Conservation (phyloP, 2,113 vertebrate species). For the Mirounga angustirostris region DNA sequence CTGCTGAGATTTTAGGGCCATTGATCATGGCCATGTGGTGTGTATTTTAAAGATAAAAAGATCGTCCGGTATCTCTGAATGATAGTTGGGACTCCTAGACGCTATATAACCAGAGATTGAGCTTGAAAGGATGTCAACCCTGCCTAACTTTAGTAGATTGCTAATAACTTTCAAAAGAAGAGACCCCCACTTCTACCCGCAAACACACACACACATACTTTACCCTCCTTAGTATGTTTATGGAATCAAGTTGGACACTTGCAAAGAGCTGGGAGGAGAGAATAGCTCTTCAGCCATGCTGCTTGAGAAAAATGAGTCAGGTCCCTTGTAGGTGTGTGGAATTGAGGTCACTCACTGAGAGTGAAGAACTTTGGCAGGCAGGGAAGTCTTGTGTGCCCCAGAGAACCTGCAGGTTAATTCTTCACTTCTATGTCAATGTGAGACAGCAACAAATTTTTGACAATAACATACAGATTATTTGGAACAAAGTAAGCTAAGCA, state of each 20-base stretch:
- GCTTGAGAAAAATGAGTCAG: background rate
- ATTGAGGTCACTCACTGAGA: background rate
- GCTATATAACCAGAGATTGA: background rate
- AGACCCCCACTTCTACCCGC: background rate
- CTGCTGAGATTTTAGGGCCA: slow-evolving; percentile 24
- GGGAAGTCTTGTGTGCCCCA: background rate
- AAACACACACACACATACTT: background rate
- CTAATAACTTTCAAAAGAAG: slow-evolving; percentile 16
- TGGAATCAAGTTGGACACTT: background rate
- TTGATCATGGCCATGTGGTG: background rate
- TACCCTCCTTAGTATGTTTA: background rate
- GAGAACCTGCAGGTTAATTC: background rate
- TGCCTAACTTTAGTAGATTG: slow-evolving; percentile 51
- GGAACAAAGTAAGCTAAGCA: background rate
- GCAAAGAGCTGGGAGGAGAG: background rate
- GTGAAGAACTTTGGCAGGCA: background rate
- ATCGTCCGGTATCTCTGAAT: background rate
- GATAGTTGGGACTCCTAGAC: background rate
- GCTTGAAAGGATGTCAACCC: slow-evolving; percentile 49
- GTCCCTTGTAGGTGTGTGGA: background rate
- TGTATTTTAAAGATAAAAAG: slow-evolving; percentile 73
- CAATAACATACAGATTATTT: background rate
- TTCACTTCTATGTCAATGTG: background rate
- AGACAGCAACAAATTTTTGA: background rate
- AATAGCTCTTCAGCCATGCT: background rate